phyloP scores from a whole-genome alignment of 2,113 vertebrate genomes.

The Erpornis zantholeuca region DNA sequence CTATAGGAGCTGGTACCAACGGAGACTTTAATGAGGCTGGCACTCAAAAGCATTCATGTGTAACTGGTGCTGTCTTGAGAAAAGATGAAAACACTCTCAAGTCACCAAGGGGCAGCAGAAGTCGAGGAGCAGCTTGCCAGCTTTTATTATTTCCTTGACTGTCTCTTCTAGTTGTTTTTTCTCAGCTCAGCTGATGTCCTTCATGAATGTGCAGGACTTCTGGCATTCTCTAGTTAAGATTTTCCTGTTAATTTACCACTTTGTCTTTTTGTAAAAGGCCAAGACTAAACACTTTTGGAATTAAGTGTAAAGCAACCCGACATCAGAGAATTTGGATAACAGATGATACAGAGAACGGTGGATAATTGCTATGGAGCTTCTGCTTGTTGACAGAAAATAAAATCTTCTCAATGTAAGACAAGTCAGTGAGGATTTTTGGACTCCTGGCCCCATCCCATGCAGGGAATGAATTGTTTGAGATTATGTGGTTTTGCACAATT shows the following conservation, averaged over 20 bases:
- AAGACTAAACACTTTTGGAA: not conserved
- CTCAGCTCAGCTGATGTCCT: not conserved
- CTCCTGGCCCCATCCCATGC: accelerated
- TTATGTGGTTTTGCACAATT: not conserved
- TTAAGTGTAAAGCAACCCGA: not conserved
- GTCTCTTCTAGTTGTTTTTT: not conserved
- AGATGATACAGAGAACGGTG: not conserved
- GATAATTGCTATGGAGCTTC: not conserved
- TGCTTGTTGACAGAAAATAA: not conserved
- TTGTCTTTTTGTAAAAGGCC: not conserved
- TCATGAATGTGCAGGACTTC: not conserved
- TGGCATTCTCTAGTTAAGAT: not conserved
- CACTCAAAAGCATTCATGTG: not conserved
- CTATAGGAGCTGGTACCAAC: not conserved
- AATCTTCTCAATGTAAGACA: not conserved
- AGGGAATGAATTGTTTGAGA: not conserved
- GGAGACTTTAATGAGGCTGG: not conserved
- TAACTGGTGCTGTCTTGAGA: not conserved
- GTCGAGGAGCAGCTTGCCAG: not conserved
- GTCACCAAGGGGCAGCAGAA: not conserved
- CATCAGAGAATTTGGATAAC: not conserved
- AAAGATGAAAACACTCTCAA: not conserved
- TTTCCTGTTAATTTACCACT: not conserved
- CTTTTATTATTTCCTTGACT: not conserved
- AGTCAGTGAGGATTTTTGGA: not conserved